Percentiles rank a stretch among this genome's conserved stretches.
These are phyloP conservation scores for Pagrus major DNA, from an alignment of 2,113 vertebrate genomes.

Conservation along the genomic window DNA sequence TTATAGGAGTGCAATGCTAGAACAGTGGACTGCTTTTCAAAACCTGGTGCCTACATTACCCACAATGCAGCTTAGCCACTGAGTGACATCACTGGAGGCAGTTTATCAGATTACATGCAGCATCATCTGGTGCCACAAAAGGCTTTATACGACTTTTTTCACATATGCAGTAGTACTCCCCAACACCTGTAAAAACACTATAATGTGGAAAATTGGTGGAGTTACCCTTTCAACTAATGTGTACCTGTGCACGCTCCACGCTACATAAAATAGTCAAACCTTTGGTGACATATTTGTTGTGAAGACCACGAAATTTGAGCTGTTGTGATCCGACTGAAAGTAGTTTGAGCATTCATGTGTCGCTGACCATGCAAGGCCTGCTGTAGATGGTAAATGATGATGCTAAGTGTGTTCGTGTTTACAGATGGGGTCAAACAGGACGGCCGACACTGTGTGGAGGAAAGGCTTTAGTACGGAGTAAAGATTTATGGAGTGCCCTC, in stretches of 20 bases:
- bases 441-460: constrained; percentile 27
- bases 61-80: too few relatives aligned
- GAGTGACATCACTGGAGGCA: too few relatives aligned
- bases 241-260: not conserved
- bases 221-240: not conserved
- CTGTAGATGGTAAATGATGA: not conserved
- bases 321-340: constrained; percentile 14
- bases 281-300: not conserved
- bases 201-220: too few relatives aligned
- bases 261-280: not conserved
- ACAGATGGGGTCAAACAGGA: constrained; percentile 40
- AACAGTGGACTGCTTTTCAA: too few relatives aligned
- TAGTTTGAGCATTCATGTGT: not conserved
- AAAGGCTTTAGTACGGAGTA: constrained; percentile 29
- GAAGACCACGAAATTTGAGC: constrained; percentile 19
- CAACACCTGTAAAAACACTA: too few relatives aligned
- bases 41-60: too few relatives aligned
- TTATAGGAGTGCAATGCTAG: too few relatives aligned
- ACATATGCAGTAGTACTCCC: too few relatives aligned
- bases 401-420: constrained; percentile 26
- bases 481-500: constrained; percentile 64
- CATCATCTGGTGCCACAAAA: too few relatives aligned
- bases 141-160: too few relatives aligned
- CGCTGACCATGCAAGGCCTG: constrained; percentile 3
- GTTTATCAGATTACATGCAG: too few relatives aligned